Conservation (phyloP, 2,888 invertebrate species). For the Pharmacophagus antenor region DNA sequence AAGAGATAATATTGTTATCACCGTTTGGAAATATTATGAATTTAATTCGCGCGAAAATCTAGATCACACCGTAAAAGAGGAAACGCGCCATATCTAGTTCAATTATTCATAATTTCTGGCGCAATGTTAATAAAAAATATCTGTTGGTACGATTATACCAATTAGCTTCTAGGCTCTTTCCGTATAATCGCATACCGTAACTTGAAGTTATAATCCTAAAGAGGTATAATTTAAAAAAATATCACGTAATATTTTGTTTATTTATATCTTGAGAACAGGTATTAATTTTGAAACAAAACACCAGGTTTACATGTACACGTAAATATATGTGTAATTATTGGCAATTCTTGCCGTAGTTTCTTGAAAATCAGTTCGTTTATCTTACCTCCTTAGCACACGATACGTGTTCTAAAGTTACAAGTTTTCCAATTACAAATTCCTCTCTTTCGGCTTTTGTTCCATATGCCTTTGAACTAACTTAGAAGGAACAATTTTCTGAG, state of each 20-base stretch:
- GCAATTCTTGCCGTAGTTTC: background rate
- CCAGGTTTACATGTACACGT: too few species aligned
- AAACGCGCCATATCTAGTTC: too few species aligned
- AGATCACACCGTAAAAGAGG: background rate
- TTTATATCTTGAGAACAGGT: too few species aligned
- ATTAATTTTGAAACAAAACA: too few species aligned
- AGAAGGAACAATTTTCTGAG: background rate
- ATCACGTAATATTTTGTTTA: too few species aligned
- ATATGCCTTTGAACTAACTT: conserved; percentile 12
- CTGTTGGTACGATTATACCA: too few species aligned
- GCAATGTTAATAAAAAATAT: too few species aligned
- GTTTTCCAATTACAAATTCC: conserved; percentile 22
- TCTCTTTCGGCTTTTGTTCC: conserved; percentile 16
- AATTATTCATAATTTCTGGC: too few species aligned
- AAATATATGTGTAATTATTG: background rate
- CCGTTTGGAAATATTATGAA: background rate
- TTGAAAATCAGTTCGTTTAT: conserved; percentile 2
- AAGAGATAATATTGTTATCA: background rate
- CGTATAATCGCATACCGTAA: too few species aligned
- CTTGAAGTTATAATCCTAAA: too few species aligned
- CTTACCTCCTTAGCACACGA: conserved; percentile 11
- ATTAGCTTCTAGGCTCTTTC: too few species aligned
- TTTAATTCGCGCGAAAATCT: background rate
- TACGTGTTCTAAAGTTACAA: conserved; percentile 13
- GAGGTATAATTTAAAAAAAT: too few species aligned